Conservation (phyloP, 2,113 vertebrate species). For the Ophiodon elongatus region DNA sequence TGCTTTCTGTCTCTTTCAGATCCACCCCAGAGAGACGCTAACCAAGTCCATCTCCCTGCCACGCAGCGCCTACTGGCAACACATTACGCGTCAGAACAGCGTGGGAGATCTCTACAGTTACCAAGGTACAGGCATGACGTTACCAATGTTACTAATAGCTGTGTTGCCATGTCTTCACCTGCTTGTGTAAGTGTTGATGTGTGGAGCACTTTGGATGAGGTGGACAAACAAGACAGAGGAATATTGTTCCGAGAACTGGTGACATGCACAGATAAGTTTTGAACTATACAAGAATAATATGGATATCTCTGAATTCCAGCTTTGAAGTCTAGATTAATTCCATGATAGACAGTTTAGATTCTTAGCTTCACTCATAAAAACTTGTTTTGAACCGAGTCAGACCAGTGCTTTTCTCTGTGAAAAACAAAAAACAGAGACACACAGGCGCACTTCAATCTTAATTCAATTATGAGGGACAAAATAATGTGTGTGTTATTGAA, state of each 20-base stretch:
- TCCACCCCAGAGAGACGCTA: constrained; percentile 92
- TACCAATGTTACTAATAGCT: constrained; percentile 20
- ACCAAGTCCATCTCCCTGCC: constrained; percentile 97
- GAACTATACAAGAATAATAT: not conserved
- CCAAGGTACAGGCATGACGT: constrained; percentile 88
- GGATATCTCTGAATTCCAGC: not conserved
- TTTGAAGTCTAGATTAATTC: not conserved
- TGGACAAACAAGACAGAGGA: not conserved
- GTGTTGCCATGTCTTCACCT: constrained; percentile 36
- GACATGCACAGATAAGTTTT: not conserved
- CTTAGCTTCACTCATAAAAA: not conserved
- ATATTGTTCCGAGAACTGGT: not conserved
- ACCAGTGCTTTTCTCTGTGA: not conserved
- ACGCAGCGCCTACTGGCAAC: constrained; percentile 98
- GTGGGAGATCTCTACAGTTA: constrained; percentile 97
- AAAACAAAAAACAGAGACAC: constrained; percentile 4
- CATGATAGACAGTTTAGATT: not conserved
- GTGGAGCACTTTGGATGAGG: not conserved
- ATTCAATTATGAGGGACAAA: not conserved
- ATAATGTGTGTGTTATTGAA: not conserved
- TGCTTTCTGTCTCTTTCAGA: constrained; percentile 84
- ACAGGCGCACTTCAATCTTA: not conserved
- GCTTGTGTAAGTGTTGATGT: constrained; percentile 20
- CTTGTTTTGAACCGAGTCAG: not conserved
- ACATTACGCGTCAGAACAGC: constrained; percentile 97